Evolutionary conservation across 2,888 invertebrate species (phyloP), one percentile per base, ranked within the genome.

Genomic region (Papilio elwesi): DNA sequence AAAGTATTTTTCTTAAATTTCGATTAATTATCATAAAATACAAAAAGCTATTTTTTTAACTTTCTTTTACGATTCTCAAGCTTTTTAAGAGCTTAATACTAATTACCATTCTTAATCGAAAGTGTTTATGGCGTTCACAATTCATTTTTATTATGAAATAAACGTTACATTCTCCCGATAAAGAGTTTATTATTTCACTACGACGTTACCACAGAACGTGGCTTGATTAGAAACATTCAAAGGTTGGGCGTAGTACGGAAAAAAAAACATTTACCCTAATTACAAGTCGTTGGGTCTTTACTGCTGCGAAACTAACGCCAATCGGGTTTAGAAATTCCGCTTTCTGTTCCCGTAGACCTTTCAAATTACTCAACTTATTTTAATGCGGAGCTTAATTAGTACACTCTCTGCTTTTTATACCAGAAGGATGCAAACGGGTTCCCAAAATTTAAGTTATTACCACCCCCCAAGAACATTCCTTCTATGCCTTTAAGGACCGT

Each of bases 181-280:
- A 71, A 59, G 48, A 62, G 43, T 59, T 38, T 13, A 59, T 59
- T 67, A 62, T 69, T 62, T 36, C 66, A 43, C 51, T 16, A n/a
- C 13, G 7, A 62, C 38, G n/a, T 26, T 16, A 71, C 12, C 43
- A 43, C 43, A 47, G 16, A 67, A 52, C 48, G 66, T 57, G 59
- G 62, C 71, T 71, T 71, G 67, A 71, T 67, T 67, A 67, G 67
- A 26, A 66, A 59, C 49, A 67, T 70, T 70, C 53, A 49, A 64
- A 48, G 62, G 15, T 62, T n/a, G 16, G 51, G 49, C 9, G n/a
- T 66, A 71, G 43, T 59, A 62, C 15, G 59, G 48, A 47, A 26
- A 71, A 66, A 57, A 71, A 70, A 47, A 70, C 49, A 62, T 71
- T 69, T 59, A 52, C 48, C 38, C 38, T 71, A 71, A 71, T 71